Evolutionary conservation across 2,888 invertebrate genomes (phyloP).

Genomic region (Formica aserva): DNA sequence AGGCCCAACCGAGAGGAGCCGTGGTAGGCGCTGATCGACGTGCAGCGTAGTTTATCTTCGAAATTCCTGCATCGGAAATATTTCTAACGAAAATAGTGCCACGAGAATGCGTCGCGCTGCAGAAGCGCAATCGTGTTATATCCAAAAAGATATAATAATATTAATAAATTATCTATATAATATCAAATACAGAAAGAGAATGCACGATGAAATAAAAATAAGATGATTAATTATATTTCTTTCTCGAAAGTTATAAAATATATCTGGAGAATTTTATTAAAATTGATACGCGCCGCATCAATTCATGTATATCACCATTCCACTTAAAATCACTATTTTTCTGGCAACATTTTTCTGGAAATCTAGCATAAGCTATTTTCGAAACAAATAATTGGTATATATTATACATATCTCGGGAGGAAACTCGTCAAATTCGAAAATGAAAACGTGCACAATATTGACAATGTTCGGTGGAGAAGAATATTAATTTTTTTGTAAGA

Average conservation of each 20-base stretch:
- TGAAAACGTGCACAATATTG: neutral
- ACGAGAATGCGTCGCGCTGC: neutral
- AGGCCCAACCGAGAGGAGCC: slow-evolving; percentile 25
- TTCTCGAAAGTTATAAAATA: neutral
- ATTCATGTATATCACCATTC: neutral
- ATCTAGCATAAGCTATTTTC: slow-evolving; percentile 8
- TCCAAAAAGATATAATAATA: neutral
- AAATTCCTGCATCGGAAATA: slow-evolving; percentile 58
- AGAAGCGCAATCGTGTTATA: neutral
- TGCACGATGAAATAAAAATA: neutral
- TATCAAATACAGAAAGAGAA: neutral
- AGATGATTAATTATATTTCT: neutral
- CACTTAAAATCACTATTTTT: neutral
- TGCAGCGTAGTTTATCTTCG: slow-evolving; percentile 45
- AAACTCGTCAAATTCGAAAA: neutral
- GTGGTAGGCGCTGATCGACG: slow-evolving; percentile 56
- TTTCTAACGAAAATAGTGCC: slow-evolving; percentile 35
- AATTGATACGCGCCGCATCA: neutral
- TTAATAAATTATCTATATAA: neutral
- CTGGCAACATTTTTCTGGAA: neutral
- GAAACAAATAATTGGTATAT: neutral
- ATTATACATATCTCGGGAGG: neutral
- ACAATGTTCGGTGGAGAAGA: neutral
- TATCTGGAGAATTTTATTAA: neutral
- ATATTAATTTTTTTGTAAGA: slow-evolving; percentile 26